Evolutionary conservation across 2,888 invertebrate genomes (phyloP).

Genomic region (Leptarthrus brevirostris): DNA sequence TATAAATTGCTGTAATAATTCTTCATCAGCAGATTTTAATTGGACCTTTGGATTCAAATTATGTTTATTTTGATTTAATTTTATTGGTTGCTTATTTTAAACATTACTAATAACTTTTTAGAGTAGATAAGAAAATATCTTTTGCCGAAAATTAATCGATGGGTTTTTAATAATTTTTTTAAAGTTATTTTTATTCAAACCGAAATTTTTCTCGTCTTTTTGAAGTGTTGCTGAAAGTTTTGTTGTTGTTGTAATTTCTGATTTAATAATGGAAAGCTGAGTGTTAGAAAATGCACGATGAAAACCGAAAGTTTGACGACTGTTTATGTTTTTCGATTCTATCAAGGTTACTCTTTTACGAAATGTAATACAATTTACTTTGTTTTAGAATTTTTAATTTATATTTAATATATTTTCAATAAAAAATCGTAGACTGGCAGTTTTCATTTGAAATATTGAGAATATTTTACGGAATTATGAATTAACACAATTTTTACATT

Average conservation of each 20-base stretch:
- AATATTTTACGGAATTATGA: slow-evolving; percentile 44
- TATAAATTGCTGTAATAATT: slow-evolving; percentile 20
- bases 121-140: slow-evolving; percentile 44
- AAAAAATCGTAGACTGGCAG: slow-evolving; percentile 57
- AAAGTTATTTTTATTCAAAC: slow-evolving; percentile 27
- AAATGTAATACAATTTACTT: slow-evolving; percentile 48
- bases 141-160: slow-evolving; percentile 56
- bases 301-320: slow-evolving; percentile 21
- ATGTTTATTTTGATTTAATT: slow-evolving; percentile 43
- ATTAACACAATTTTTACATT: slow-evolving; percentile 39
- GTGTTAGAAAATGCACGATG: slow-evolving; percentile 22
- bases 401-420: slow-evolving; percentile 49
- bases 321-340: slow-evolving; percentile 47
- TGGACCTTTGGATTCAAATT: slow-evolving; percentile 49
- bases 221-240: slow-evolving; percentile 12
- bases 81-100: slow-evolving; percentile 39
- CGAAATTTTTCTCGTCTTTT: not conserved
- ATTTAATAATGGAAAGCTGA: slow-evolving; percentile 39
- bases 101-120: slow-evolving; percentile 37
- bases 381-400: slow-evolving; percentile 46
- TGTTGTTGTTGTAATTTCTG: slow-evolving; percentile 2
- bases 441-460: slow-evolving; percentile 53
- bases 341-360: slow-evolving; percentile 46
- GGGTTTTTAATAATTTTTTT: slow-evolving; percentile 52
- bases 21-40: slow-evolving; percentile 42